Evolutionary conservation across 2,797 vertebrate species (phyloP).

Genomic region (Cirrhinus mrigala): DNA sequence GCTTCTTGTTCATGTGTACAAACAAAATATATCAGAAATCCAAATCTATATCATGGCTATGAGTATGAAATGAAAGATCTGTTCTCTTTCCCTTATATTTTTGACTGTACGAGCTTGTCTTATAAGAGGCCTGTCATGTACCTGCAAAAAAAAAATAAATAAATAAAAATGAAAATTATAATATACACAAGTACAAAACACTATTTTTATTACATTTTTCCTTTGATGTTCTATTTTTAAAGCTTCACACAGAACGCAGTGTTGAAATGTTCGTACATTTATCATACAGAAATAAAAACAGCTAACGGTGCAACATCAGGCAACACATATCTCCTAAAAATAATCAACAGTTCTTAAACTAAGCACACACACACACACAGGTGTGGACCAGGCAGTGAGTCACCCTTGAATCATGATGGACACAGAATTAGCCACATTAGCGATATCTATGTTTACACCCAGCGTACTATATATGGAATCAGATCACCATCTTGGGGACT

Average conservation of each 20-base stretch:
- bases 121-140: too few relatives aligned
- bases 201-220: background rate
- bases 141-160: too few relatives aligned
- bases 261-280: background rate
- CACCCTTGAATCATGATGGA: conserved; percentile 40
- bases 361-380: background rate
- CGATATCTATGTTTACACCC: conserved; percentile 9
- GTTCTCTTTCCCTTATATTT: too few relatives aligned
- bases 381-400: conserved; percentile 17
- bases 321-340: conserved; percentile 24
- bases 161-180: too few relatives aligned
- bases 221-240: background rate
- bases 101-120: too few relatives aligned
- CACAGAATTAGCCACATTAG: conserved; percentile 25
- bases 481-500: conserved; percentile 31
- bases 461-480: conserved; percentile 23
- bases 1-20: background rate
- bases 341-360: conserved; percentile 26
- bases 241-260: background rate
- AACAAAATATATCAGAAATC: background rate
- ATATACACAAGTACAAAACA: too few relatives aligned
- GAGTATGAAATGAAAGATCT: background rate
- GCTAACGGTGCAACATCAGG: conserved; percentile 23
- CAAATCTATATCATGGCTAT: background rate
- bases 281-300: conserved; percentile 18